Base-by-base conservation (phyloP, 2,797 vertebrate species). In the Prunella strophiata region DNA sequence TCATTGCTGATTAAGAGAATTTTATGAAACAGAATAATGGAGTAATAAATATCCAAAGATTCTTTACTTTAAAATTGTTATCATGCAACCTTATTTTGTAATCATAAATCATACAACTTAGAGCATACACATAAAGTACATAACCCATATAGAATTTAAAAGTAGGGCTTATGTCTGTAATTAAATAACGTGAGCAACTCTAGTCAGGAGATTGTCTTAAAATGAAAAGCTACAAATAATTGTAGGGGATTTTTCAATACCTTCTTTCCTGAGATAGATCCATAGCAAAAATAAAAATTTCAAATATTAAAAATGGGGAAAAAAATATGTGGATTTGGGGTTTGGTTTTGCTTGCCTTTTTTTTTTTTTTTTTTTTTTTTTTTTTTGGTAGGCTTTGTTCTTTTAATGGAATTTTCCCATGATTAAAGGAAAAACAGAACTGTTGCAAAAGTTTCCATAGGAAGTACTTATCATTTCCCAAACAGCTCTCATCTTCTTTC, bases 391-490 rank as follows among this genome's bases (percentile, higher is more conserved):
- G 14, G 7, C 29, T 90, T 94, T 94, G 43, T 55, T 81, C 40
- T 95, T 91, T 66, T 86, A 70, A 55, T 32, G 91, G 83, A 96
- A 96, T 72, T 91, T 94, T 93, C 66, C 80, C 80, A 82, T 67
- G 55, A 87, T 66, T 91, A 70, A 91, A 85, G 67, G 85, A 85
- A 90, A 91, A 93, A 50, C 43, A 95, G 74, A 91, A 91, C 45
- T 50, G 63, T 25, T 90, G 42, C 52, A 78, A 79, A 84, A 85
- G 52, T 96, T 96, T 97, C 94, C 95, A 94, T 91, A 94, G 93
- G 86, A 96, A 93, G 71, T 72, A 71, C 42, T 90, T 94, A 95
- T 88, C 94, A 72, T 65, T 93, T 96, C 88, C 85, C 88, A 91
- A 93, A 94, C 57, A 74, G 77, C 58, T 87, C 89, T 91, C 94